Percentiles rank a stretch among this genome's conserved stretches.
phyloP scores from a whole-genome alignment of 2,113 vertebrate genomes.

The Panthera leo region DNA sequence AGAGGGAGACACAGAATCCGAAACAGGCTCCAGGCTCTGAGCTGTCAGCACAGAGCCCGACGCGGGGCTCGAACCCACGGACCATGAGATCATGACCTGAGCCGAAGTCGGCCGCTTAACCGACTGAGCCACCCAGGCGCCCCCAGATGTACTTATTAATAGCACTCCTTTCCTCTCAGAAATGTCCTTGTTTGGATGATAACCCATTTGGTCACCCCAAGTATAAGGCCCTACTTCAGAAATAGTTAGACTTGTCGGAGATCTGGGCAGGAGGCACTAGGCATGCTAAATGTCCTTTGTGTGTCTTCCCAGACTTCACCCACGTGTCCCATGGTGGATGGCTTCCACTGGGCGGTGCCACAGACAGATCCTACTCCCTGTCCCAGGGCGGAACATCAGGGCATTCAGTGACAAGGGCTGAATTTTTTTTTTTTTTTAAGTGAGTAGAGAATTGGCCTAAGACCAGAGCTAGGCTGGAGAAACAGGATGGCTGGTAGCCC shows the following conservation, averaged over 20 bases:
- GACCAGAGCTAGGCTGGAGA: background rate
- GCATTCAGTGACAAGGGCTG: background rate
- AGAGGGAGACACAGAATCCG: too few species aligned
- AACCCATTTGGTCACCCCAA: background rate
- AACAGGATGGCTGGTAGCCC: background rate
- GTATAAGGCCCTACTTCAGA: background rate
- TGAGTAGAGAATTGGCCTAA: background rate
- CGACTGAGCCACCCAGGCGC: too few species aligned
- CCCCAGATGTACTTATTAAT: background rate
- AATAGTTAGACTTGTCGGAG: background rate
- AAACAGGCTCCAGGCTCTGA: too few species aligned
- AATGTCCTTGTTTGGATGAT: background rate
- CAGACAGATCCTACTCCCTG: background rate
- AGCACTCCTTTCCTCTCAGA: background rate
- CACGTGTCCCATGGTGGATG: background rate
- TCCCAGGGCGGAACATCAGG: background rate
- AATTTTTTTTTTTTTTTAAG: background rate
- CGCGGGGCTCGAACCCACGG: too few species aligned
- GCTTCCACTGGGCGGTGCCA: fast-evolving
- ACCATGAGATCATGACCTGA: too few species aligned
- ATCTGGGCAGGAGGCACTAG: background rate
- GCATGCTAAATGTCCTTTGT: fast-evolving
- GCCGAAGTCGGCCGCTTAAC: too few species aligned
- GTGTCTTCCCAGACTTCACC: background rate
- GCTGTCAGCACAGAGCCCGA: too few species aligned